These are phyloP conservation scores for Drosophila dunni DNA, from an alignment of 1,140 invertebrate genomes.

Conservation along the genomic window DNA sequence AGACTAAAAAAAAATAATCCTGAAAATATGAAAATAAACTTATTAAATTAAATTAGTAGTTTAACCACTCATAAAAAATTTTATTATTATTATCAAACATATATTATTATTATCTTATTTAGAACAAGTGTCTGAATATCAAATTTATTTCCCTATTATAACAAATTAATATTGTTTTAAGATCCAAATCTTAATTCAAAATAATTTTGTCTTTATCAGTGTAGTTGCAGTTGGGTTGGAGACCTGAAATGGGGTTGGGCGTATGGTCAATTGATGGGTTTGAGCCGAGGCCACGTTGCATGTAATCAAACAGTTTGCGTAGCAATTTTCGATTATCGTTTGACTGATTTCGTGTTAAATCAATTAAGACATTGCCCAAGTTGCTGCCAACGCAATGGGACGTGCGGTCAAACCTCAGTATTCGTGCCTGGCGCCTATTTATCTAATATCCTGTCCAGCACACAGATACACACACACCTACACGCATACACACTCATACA, in stretches of 20 bases:
- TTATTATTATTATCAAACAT: no score
- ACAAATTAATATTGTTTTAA: no score
- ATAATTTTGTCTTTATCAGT: background rate
- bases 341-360: conserved; percentile 84
- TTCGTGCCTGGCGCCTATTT: conserved; percentile 75
- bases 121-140: no score
- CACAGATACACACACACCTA: conserved; percentile 28
- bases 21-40: no score
- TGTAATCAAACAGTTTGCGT: conserved; percentile 84
- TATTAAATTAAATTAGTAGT: no score
- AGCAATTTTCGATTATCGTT: conserved; percentile 84
- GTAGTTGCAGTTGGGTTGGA: background rate
- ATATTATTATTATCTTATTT: no score
- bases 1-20: background rate
- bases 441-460: conserved; percentile 64
- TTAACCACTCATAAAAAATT: no score
- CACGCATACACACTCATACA: conserved; percentile 24
- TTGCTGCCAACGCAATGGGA: conserved; percentile 51
- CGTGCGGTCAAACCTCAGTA: conserved; percentile 38
- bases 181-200: no score
- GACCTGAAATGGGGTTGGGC: background rate
- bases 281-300: conserved; percentile 60
- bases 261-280: conserved; percentile 25
- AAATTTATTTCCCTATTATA: no score
- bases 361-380: conserved; percentile 79